A percentile compares a stretch with the other conserved stretches of the same genome.
Evolutionary conservation across 2,113 vertebrate species (phyloP).

Genomic region (Etheostoma spectabile): DNA sequence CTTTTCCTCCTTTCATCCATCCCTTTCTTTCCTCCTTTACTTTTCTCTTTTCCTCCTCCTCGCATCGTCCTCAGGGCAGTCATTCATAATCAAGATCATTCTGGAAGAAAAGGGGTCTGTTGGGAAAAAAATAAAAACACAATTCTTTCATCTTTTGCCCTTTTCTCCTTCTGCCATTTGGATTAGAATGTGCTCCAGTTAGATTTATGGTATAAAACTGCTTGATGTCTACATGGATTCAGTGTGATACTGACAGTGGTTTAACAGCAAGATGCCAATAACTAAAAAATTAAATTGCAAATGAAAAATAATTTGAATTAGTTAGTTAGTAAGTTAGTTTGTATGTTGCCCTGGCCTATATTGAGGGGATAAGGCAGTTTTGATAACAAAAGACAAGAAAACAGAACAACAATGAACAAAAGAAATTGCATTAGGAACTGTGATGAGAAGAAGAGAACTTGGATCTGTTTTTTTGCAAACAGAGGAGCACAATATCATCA

Average conservation of each 20-base stretch:
- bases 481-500: no score
- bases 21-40: constrained; percentile 34
- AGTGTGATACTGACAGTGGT: background rate
- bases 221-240: background rate
- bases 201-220: constrained; percentile 39
- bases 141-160: constrained; percentile 59
- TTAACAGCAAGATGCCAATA: background rate
- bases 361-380: no score
- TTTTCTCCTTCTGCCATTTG: constrained; percentile 44
- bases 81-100: constrained; percentile 64
- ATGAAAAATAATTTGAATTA: no score
- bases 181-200: constrained; percentile 16
- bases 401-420: no score
- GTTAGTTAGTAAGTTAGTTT: no score
- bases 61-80: constrained; percentile 48
- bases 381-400: no score
- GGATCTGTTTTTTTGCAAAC: no score
- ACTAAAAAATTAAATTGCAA: background rate
- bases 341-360: no score
- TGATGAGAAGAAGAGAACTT: no score
- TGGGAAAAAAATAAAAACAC: background rate
- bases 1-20: constrained; percentile 49
- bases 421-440: no score
- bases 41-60: constrained; percentile 15
- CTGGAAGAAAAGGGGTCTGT: constrained; percentile 51